Conservation (phyloP, 30 jellyfish, hydroid and myxozoan species). For the Euphysa ruthae region DNA sequence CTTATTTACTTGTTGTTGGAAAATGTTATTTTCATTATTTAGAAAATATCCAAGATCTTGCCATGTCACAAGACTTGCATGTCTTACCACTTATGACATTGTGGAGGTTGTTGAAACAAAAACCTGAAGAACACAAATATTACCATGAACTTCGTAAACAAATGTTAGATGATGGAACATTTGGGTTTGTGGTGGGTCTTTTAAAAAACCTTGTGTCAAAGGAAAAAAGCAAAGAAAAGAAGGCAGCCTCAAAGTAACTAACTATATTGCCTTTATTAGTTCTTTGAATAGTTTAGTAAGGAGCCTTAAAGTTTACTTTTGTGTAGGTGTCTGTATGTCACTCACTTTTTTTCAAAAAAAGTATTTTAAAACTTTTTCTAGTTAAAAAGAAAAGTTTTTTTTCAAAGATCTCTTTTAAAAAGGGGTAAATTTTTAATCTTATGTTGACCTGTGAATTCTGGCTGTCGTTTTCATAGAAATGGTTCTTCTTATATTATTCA, state of each 20-base stretch:
- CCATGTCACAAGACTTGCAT: conserved; percentile 48
- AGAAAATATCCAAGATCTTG: conserved; percentile 44
- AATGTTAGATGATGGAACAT: conserved; percentile 52
- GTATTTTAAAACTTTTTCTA: no score
- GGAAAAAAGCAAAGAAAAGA: conserved; percentile 32
- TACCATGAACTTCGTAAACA: conserved; percentile 49
- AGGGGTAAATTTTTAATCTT: no score
- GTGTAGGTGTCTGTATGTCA: no score
- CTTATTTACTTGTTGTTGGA: background rate
- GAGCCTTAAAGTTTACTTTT: no score
- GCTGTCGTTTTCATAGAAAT: no score
- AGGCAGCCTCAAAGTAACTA: conserved; percentile 3
- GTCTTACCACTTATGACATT: conserved; percentile 58
- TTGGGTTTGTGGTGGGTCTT: conserved; percentile 39
- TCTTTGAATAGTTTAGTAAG: background rate
- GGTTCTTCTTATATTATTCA: no score
- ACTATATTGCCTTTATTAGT: background rate
- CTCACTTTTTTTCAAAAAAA: no score
- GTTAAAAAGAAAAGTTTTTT: no score
- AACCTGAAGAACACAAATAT: conserved; percentile 14
- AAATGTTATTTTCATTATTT: background rate
- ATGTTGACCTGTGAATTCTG: no score
- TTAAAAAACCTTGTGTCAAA: conserved; percentile 32
- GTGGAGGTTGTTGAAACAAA: conserved; percentile 35
- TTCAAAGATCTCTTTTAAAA: no score